phyloP scores from a whole-genome alignment of 2,797 vertebrate genomes.

The Sebastes flavidus region DNA sequence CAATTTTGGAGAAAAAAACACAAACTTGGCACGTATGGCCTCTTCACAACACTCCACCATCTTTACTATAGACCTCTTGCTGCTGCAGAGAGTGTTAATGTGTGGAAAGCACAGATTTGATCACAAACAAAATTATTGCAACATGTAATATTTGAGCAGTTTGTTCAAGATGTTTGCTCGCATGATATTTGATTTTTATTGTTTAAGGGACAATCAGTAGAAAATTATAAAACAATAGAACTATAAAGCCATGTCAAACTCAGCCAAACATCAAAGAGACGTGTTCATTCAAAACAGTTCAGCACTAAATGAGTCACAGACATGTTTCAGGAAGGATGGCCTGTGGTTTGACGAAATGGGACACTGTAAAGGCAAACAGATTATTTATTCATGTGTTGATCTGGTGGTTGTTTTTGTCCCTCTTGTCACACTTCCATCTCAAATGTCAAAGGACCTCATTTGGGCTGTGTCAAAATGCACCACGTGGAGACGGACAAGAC shows the following conservation, averaged over 20 bases:
- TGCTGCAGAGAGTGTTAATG: neutral
- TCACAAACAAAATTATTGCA: conserved; percentile 3
- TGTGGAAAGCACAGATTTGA: conserved; percentile 14
- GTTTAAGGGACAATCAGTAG: conserved; percentile 37
- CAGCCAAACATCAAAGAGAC: conserved; percentile 56
- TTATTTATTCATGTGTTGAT: conserved; percentile 77
- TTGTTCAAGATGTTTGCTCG: conserved; percentile 42
- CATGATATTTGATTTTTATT: conserved; percentile 33
- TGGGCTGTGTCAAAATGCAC: conserved; percentile 47
- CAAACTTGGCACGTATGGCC: neutral
- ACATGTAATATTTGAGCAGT: conserved; percentile 7
- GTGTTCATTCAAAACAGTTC: conserved; percentile 58
- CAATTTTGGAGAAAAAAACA: neutral
- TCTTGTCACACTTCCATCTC: conserved; percentile 68
- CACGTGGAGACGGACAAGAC: conserved; percentile 21
- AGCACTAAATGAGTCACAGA: conserved; percentile 66
- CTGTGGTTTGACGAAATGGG: conserved; percentile 68
- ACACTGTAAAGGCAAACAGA: conserved; percentile 69
- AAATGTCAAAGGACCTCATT: conserved; percentile 71
- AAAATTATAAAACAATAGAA: conserved; percentile 53
- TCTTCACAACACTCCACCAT: neutral
- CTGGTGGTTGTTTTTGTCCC: conserved; percentile 66
- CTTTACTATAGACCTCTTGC: neutral
- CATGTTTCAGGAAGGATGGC: conserved; percentile 55
- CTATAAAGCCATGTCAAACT: conserved; percentile 54